These are phyloP conservation scores for Scaptomyza graminum DNA, from an alignment of 1,140 invertebrate genomes.

Conservation along the genomic window DNA sequence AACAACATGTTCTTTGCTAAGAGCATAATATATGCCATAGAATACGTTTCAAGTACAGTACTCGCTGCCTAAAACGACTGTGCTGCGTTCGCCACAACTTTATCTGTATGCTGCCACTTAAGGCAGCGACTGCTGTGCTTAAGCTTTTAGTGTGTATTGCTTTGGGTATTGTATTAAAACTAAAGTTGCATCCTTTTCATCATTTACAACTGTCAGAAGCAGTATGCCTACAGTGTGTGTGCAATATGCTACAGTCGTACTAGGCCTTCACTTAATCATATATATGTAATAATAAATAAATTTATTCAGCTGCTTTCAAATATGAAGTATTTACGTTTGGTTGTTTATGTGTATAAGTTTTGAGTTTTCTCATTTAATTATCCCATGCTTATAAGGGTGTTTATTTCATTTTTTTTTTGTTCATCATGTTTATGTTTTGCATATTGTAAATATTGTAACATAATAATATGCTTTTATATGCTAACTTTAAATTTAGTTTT, in stretches of 20 bases:
- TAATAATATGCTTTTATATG: conserved; percentile 71
- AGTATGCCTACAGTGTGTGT: conserved; percentile 39
- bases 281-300: conserved; percentile 71
- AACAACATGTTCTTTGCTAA: neutral
- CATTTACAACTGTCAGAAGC: conserved; percentile 59
- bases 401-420: conserved; percentile 23
- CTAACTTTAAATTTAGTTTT: conserved; percentile 75
- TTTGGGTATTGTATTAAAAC: conserved; percentile 23
- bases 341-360: conserved; percentile 48
- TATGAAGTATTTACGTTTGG: conserved; percentile 39
- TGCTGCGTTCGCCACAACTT: too few species aligned
- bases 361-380: conserved; percentile 32
- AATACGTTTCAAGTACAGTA: conserved; percentile 8
- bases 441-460: conserved; percentile 75
- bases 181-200: conserved; percentile 18
- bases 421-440: conserved; percentile 36
- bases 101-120: neutral
- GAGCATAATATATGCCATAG: neutral
- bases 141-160: conserved; percentile 17
- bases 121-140: conserved; percentile 17
- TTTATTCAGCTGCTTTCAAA: conserved; percentile 60
- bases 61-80: conserved; percentile 1
- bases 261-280: conserved; percentile 72
- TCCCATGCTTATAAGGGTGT: conserved; percentile 46
- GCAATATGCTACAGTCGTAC: conserved; percentile 72